Evolutionary conservation across 2,113 vertebrate species (phyloP), one percentile per base, ranked within the genome.

Genomic region (Oreotrochilus melanogaster): DNA sequence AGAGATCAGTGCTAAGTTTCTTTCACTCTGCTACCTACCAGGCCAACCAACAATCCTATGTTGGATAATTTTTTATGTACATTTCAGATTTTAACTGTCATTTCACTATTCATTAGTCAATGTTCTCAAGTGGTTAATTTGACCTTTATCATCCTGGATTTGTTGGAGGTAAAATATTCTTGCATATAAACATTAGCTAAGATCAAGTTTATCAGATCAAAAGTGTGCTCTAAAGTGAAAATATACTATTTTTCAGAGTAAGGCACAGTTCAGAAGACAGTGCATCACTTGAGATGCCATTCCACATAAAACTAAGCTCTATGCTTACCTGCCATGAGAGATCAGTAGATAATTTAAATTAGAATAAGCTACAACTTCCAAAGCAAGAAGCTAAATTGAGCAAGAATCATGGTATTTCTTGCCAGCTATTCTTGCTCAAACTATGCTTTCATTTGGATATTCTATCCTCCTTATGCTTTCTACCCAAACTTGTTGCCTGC

Each of bases 121-220:
- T 45, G 25, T 61, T 45, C 69, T 39, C 4, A 78, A 89, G 61
- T 53, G 18, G 57, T 54, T 91, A 64, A 85, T 57, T 70, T 58
- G 67, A 92, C 78, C 65, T 91, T 88, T 80, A 62, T 56, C 58
- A 94, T 92, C 50, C 31, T 33, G n/a, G 50, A 78, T 70, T 75
- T 91, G 45, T 11, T 14, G 1, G 9, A 65, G 70, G 50, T 78
- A 54, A 86, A 39, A 69, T 64, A 82, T 79, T 82, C 37, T 64
- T 76, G 50, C 18, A 72, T 1, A 2, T 42, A 42, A 12, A 62
- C 33, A 65, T 72, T 73, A 85, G 60, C 50, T 57, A 31, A 87
- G 42, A 81, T 48, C 39, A 75, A 60, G 4, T 84, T 70, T 18
- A 85, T 76, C 42, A 62, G 57, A 54, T n/a, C 37, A 2, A 65